phyloP scores from a whole-genome alignment of 2,797 vertebrate species.

The Peromyscus melanophrys region DNA sequence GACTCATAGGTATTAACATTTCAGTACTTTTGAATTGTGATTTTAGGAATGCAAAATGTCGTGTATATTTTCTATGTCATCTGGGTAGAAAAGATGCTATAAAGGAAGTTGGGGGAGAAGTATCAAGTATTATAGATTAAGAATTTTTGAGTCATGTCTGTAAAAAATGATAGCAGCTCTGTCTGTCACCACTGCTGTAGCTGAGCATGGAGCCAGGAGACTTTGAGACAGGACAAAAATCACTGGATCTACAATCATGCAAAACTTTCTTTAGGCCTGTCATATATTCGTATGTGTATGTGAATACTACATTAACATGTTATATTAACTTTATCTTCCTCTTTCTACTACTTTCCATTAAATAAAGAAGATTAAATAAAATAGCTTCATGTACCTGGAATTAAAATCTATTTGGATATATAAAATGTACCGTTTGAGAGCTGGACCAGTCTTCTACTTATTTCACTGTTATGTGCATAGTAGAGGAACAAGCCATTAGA shows the following conservation, averaged over 20 bases:
- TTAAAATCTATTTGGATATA: background rate
- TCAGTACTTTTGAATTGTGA: background rate
- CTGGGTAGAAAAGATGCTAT: background rate
- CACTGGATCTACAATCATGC: background rate
- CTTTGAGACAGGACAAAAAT: background rate
- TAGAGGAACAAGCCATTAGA: background rate
- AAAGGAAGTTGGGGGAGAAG: background rate
- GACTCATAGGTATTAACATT: background rate
- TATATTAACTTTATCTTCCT: background rate
- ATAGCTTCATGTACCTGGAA: background rate
- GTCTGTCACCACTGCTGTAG: fast-evolving
- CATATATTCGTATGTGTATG: background rate
- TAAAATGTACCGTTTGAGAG: background rate
- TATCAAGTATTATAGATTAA: background rate
- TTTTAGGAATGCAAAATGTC: background rate
- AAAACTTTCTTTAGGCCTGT: background rate
- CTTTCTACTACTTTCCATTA: background rate
- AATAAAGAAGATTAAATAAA: background rate
- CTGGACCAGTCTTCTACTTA: background rate
- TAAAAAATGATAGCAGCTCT: fast-evolving
- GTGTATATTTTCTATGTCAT: background rate
- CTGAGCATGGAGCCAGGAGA: background rate
- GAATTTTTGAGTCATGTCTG: too few relatives aligned
- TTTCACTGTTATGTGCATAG: background rate
- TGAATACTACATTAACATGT: background rate